Conservation (phyloP, 30 jellyfish, hydroid and myxozoan genomes). For the Sanderia malayensis region DNA sequence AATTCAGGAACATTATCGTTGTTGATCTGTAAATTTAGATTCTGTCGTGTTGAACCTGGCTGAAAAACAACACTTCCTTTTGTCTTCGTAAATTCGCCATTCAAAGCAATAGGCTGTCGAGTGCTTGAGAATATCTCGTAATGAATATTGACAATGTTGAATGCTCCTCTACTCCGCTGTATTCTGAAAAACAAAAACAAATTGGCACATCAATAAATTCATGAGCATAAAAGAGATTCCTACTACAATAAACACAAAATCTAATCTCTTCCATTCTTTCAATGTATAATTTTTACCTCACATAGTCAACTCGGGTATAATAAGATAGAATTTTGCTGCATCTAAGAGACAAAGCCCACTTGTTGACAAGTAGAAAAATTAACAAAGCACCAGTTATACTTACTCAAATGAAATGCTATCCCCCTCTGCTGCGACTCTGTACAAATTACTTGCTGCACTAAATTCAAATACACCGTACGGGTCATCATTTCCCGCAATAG, state of each 20-base stretch:
- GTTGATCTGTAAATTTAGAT: conserved; percentile 21
- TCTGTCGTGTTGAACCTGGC: conserved; percentile 35
- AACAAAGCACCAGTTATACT: background rate
- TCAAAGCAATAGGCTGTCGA: conserved; percentile 2
- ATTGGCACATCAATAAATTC: too few relatives aligned
- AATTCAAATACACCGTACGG: conserved; percentile 79
- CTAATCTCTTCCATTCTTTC: too few relatives aligned
- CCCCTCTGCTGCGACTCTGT: conserved; percentile 67
- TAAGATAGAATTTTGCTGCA: too few relatives aligned
- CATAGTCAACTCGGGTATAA: too few relatives aligned
- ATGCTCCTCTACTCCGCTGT: conserved; percentile 64
- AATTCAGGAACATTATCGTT: conserved; percentile 76
- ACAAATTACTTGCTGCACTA: conserved; percentile 10
- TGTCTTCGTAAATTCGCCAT: conserved; percentile 34
- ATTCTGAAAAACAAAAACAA: too few relatives aligned
- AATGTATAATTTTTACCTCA: too few relatives aligned
- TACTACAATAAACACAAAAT: too few relatives aligned
- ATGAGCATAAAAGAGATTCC: too few relatives aligned
- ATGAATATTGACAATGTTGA: conserved; percentile 55
- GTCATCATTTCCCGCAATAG: conserved; percentile 74
- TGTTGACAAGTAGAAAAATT: background rate
- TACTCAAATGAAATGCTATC: conserved; percentile 52
- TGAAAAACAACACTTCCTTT: conserved; percentile 50
- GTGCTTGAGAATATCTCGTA: conserved; percentile 52
- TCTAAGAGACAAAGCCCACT: too few relatives aligned